phyloP scores from a whole-genome alignment of 2,888 invertebrate species.

The Anoplius nigerrimus region DNA sequence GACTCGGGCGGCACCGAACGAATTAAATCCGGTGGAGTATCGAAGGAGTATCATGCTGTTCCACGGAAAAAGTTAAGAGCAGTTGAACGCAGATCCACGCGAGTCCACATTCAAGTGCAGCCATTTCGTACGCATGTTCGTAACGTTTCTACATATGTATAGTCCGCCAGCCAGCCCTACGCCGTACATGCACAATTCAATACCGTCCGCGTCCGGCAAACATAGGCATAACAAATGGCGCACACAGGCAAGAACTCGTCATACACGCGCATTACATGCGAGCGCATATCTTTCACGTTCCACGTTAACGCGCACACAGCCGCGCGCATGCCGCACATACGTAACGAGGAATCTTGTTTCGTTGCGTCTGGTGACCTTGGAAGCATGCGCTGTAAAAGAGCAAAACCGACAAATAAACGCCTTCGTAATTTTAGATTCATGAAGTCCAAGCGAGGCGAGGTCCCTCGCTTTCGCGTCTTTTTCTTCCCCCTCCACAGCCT shows the following conservation, averaged over 20 bases:
- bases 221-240: conserved; percentile 9
- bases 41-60: neutral
- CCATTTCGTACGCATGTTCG: neutral
- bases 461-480: neutral
- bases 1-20: neutral
- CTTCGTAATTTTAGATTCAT: conserved; percentile 46
- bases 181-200: too few species aligned
- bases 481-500: neutral
- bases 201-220: too few species aligned
- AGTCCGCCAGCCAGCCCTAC: too few species aligned
- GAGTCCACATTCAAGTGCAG: neutral
- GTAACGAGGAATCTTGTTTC: conserved; percentile 48
- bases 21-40: neutral
- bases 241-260: conserved; percentile 5
- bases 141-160: too few species aligned
- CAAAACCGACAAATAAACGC: conserved; percentile 44
- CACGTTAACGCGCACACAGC: conserved; percentile 26
- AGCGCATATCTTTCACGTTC: conserved; percentile 4
- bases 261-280: too few species aligned
- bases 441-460: conserved; percentile 29
- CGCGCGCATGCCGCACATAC: conserved; percentile 36
- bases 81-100: conserved; percentile 9
- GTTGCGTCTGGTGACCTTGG: conserved; percentile 46
- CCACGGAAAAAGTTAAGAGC: neutral
- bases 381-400: conserved; percentile 33